Conservation (phyloP, 1,140 invertebrate species). For the Cecropterus lyciades region DNA sequence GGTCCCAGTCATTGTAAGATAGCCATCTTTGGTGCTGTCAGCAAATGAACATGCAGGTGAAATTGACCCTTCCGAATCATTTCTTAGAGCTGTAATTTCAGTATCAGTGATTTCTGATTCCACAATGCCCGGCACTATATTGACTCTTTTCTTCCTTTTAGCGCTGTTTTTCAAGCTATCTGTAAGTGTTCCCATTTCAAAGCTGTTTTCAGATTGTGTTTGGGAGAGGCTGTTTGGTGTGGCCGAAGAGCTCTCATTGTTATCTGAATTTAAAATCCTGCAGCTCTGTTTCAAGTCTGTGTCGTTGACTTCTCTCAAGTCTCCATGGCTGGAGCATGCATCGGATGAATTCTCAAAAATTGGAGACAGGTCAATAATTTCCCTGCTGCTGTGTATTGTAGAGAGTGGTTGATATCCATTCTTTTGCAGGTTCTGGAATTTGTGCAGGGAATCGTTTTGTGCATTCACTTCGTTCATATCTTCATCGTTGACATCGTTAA, state of each 20-base stretch:
- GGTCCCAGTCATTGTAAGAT: constrained; percentile 89
- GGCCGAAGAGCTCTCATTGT: constrained; percentile 75
- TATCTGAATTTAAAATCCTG: constrained; percentile 71
- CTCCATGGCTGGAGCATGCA: constrained; percentile 81
- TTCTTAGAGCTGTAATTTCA: constrained; percentile 79
- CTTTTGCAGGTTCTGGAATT: constrained; percentile 61
- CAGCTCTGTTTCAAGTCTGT: constrained; percentile 71
- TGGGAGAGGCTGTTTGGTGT: constrained; percentile 81
- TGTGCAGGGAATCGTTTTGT: constrained; percentile 56
- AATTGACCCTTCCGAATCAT: constrained; percentile 78
- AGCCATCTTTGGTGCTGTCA: constrained; percentile 79
- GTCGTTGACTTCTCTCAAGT: constrained; percentile 70
- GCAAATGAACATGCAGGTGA: constrained; percentile 75
- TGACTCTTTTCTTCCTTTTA: constrained; percentile 85
- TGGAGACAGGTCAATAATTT: constrained; percentile 81
- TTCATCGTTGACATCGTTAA: constrained; percentile 80
- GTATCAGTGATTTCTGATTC: constrained; percentile 82
- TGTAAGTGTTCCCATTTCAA: constrained; percentile 78
- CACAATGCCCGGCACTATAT: constrained; percentile 85
- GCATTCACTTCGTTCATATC: constrained; percentile 61
- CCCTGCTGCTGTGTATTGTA: constrained; percentile 71
- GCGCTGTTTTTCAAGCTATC: constrained; percentile 84
- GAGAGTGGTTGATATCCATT: constrained; percentile 77
- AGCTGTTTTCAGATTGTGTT: constrained; percentile 82
- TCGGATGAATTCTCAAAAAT: constrained; percentile 84